Evolutionary conservation across 2,888 invertebrate species (phyloP).

Genomic region (Chironomus tentans): DNA sequence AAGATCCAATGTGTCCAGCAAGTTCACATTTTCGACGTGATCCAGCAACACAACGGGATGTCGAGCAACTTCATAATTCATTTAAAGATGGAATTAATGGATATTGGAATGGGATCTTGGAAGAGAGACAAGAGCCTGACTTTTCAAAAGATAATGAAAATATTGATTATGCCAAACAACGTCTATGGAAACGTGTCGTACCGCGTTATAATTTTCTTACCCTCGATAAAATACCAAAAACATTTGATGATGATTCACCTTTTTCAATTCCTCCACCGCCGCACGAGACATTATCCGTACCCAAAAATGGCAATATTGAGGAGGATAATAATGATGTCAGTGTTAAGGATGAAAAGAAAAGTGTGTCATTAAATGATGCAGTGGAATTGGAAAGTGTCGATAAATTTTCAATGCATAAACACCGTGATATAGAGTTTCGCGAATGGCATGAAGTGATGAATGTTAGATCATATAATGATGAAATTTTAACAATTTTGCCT

Average conservation of each 20-base stretch:
- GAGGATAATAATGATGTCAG: background rate
- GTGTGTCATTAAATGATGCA: slow-evolving; percentile 29
- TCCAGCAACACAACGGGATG: background rate
- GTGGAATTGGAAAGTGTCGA: slow-evolving; percentile 28
- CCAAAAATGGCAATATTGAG: background rate
- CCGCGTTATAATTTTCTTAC: slow-evolving; percentile 38
- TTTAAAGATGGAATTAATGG: slow-evolving; percentile 52
- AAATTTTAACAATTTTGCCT: slow-evolving; percentile 83
- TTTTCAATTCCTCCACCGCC: slow-evolving; percentile 9
- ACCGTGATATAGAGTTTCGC: slow-evolving; percentile 51
- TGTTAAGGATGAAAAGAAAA: slow-evolving; percentile 27
- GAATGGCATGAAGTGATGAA: slow-evolving; percentile 88
- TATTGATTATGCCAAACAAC: slow-evolving; percentile 25
- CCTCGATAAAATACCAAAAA: slow-evolving; percentile 36
- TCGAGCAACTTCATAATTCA: slow-evolving; percentile 43
- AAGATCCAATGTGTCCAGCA: slow-evolving; percentile 38
- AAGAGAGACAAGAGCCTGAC: slow-evolving; percentile 27
- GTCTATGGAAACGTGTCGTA: slow-evolving; percentile 35
- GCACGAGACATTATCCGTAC: background rate
- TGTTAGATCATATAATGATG: slow-evolving; percentile 62
- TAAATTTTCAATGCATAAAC: slow-evolving; percentile 28
- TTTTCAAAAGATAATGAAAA: slow-evolving; percentile 11
- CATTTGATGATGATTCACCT: slow-evolving; percentile 6
- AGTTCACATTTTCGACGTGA: slow-evolving; percentile 28
- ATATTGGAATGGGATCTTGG: slow-evolving; percentile 44